Conservation (phyloP, 2,888 invertebrate species). For the Acanthococcus lagerstroemiae region DNA sequence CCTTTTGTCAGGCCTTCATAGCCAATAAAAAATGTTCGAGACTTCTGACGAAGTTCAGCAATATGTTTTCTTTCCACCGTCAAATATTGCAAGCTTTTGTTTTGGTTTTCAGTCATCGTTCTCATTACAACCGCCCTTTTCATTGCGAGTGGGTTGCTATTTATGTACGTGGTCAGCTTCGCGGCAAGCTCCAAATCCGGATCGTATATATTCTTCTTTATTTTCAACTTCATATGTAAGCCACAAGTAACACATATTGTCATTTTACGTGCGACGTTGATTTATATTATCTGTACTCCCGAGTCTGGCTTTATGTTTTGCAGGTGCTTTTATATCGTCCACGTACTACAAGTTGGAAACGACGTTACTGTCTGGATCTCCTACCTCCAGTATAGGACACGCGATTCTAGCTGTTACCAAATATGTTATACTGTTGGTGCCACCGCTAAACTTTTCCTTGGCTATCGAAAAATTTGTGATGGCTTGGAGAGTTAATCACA, state of each 20-base stretch:
- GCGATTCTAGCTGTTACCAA: not conserved
- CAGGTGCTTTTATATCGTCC: not conserved
- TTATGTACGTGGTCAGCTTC: not conserved
- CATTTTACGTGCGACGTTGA: not conserved
- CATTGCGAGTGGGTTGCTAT: not conserved
- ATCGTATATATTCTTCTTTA: not conserved
- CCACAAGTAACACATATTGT: not conserved
- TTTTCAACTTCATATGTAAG: not conserved
- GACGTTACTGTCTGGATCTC: not conserved
- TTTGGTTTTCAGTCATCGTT: too few relatives aligned
- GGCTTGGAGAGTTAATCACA: not conserved
- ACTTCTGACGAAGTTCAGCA: too few relatives aligned
- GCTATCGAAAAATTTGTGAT: not conserved
- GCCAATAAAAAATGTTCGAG: too few relatives aligned
- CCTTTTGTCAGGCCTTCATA: too few relatives aligned
- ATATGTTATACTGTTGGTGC: not conserved
- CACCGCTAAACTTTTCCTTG: not conserved
- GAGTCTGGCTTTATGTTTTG: too few relatives aligned
- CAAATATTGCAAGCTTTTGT: too few relatives aligned
- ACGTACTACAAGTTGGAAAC: not conserved
- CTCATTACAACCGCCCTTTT: too few relatives aligned
- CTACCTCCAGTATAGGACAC: not conserved
- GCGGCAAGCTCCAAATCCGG: not conserved
- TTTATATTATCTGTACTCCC: too few relatives aligned
- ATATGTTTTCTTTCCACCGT: too few relatives aligned